phyloP scores from a whole-genome alignment of 2,888 invertebrate genomes.

The Zygaena filipendulae region DNA sequence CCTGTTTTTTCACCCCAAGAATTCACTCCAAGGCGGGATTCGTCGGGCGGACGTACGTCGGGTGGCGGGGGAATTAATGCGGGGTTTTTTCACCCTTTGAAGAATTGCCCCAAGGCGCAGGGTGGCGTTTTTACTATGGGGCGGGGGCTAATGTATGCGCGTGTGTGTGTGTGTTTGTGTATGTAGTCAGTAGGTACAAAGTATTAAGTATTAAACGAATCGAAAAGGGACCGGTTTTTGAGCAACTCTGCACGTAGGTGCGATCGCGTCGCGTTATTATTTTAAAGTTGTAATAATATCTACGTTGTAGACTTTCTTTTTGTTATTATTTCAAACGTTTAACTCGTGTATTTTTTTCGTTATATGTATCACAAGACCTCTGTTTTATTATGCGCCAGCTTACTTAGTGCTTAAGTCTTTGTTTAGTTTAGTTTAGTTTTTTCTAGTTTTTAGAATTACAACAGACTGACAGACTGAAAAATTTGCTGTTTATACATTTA shows the following conservation, averaged over 20 bases:
- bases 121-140: slow-evolving; percentile 24
- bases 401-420: too few relatives aligned
- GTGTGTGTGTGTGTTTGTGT: slow-evolving; percentile 1
- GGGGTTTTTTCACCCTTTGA: slow-evolving; percentile 66
- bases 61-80: slow-evolving; percentile 23
- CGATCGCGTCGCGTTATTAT: too few relatives aligned
- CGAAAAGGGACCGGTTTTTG: slow-evolving; percentile 61
- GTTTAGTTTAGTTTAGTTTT: too few relatives aligned
- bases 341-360: too few relatives aligned
- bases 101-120: slow-evolving; percentile 64
- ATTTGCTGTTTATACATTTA: too few relatives aligned
- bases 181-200: slow-evolving; percentile 14
- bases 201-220: slow-evolving; percentile 46
- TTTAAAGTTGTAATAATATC: too few relatives aligned
- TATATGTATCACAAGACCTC: too few relatives aligned
- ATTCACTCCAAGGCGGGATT: slow-evolving; percentile 59
- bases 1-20: slow-evolving; percentile 65
- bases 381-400: too few relatives aligned
- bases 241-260: slow-evolving; percentile 11
- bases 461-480: too few relatives aligned
- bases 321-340: too few relatives aligned
- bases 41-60: slow-evolving; percentile 21
- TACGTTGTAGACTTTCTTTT: too few relatives aligned
- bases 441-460: too few relatives aligned
- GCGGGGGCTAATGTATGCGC: neutral